Evolutionary conservation across 2,797 vertebrate genomes (phyloP).

Genomic region (Hydrolagus colliei): DNA sequence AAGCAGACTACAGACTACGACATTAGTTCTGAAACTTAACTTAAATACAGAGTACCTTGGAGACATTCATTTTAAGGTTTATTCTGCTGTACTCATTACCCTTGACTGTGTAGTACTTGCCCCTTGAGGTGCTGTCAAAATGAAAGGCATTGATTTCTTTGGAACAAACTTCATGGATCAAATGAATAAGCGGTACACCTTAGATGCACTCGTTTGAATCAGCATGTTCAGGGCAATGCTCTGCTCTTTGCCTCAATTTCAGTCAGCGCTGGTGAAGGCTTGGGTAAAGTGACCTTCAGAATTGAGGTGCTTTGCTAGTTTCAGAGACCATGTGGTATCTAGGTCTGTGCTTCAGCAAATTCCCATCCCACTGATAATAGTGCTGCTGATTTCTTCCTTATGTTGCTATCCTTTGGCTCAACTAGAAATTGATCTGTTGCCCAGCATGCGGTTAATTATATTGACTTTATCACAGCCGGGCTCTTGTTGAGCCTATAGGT

Average conservation of each 20-base stretch:
- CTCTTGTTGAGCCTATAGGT: not conserved
- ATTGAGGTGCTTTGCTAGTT: constrained; percentile 28
- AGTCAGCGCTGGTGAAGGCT: constrained; percentile 47
- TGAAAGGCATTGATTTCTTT: constrained; percentile 27
- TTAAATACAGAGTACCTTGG: not conserved
- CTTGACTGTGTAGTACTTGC: constrained; percentile 16
- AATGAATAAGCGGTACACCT: constrained; percentile 3
- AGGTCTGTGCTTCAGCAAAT: constrained; percentile 11
- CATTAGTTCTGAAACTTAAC: not conserved
- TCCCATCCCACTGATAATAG: constrained; percentile 45
- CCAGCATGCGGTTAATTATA: constrained; percentile 31
- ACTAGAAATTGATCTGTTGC: constrained; percentile 31
- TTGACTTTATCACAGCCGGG: constrained; percentile 32
- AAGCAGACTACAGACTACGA: not conserved
- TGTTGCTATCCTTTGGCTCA: constrained; percentile 31
- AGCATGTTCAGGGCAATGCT: constrained; percentile 7
- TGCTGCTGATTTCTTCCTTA: constrained; percentile 34
- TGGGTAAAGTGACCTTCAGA: constrained; percentile 35
- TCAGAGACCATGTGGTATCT: constrained; percentile 37
- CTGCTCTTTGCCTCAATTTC: constrained; percentile 39
- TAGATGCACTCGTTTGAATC: constrained; percentile 17
- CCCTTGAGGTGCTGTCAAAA: constrained; percentile 24
- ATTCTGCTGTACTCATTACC: constrained; percentile 21
- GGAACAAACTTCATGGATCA: constrained; percentile 18
- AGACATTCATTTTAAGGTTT: not conserved